phyloP scores from a whole-genome alignment of 1,140 invertebrate species.

The Geopemphigus sp. region DNA sequence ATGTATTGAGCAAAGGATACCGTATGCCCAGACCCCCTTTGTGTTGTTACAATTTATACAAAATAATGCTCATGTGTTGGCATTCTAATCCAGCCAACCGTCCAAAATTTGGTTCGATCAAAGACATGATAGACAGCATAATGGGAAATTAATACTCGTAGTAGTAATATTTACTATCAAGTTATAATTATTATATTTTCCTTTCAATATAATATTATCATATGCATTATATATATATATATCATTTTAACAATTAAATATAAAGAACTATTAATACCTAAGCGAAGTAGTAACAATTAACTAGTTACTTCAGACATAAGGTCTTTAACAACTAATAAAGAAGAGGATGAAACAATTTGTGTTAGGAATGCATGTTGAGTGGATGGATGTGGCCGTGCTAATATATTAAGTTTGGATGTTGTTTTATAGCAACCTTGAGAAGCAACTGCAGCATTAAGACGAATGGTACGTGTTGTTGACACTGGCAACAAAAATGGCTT shows the following conservation, averaged over 20 bases:
- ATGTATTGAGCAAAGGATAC: conserved; percentile 73
- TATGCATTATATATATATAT: neutral
- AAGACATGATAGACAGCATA: conserved; percentile 25
- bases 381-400: conserved; percentile 21
- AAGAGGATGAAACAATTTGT: conserved; percentile 38
- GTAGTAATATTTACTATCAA: neutral
- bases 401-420: conserved; percentile 14
- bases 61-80: conserved; percentile 33
- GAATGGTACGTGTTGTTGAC: neutral
- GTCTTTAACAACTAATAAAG: conserved; percentile 39
- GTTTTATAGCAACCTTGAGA: conserved; percentile 40
- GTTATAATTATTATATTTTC: neutral
- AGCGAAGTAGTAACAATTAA: conserved; percentile 38
- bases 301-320: conserved; percentile 24
- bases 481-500: conserved; percentile 37
- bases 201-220: neutral
- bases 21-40: conserved; percentile 79
- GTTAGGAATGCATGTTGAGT: conserved; percentile 41
- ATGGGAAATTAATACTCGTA: conserved; percentile 23
- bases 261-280: conserved; percentile 1
- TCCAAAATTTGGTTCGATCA: conserved; percentile 14
- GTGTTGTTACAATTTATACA: conserved; percentile 58
- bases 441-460: conserved; percentile 16
- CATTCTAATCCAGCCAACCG: conserved; percentile 9
- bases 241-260: conserved; percentile 19